phyloP scores from a whole-genome alignment of 2,888 invertebrate species.

The Creontiades dilutus region DNA sequence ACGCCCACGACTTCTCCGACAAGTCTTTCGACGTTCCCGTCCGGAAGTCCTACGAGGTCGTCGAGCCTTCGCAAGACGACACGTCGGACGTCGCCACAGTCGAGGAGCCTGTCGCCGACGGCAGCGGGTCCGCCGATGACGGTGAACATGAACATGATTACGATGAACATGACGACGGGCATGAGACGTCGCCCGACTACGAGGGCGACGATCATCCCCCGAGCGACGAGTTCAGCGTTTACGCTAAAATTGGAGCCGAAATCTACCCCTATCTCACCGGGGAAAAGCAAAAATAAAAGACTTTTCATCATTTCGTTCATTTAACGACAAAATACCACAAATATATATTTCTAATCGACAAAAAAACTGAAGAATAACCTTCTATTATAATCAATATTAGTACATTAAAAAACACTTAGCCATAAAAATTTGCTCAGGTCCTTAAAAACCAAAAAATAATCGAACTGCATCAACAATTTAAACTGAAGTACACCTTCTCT shows the following conservation, averaged over 20 bases:
- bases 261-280: conserved; percentile 68
- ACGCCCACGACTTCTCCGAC: conserved; percentile 50
- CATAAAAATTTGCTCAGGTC: too few species aligned
- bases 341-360: too few species aligned
- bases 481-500: too few species aligned
- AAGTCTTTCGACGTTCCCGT: conserved; percentile 48
- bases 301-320: not conserved
- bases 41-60: conserved; percentile 61
- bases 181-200: conserved; percentile 33
- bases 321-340: not conserved
- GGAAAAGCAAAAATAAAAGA: conserved; percentile 47
- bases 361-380: too few species aligned
- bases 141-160: conserved; percentile 11
- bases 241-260: conserved; percentile 69
- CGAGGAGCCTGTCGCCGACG: conserved; percentile 17
- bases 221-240: conserved; percentile 65
- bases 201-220: not conserved
- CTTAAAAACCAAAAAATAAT: too few species aligned
- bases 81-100: not conserved
- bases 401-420: too few species aligned
- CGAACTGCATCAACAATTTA: too few species aligned
- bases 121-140: not conserved
- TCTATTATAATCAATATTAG: too few species aligned
- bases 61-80: conserved; percentile 58
- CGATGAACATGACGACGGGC: not conserved